Evolutionary conservation across 1,140 invertebrate species (phyloP), one percentile per base, ranked within the genome.

Genomic region (Drosophila auraria): DNA sequence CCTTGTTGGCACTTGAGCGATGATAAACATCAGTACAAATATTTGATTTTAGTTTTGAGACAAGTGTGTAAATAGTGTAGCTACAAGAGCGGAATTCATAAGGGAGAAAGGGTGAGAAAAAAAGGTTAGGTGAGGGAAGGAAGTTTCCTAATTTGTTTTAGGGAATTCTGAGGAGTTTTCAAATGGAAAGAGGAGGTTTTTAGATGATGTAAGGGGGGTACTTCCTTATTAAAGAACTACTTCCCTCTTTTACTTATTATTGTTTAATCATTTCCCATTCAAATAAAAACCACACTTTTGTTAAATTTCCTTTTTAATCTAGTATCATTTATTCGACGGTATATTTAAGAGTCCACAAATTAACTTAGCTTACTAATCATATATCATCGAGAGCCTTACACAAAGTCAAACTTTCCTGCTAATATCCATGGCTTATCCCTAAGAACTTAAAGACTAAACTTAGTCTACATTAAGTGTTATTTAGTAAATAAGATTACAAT

Each of bases 11-110:
- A 87, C 84, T 89, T 51, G 69, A 84, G 81, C 61, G 81, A 89
- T 89, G 84, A 87, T 87, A 87, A 87, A 89, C 84, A 87, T 87
- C 84, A 82, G 72, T 81, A 87, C 84, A 87, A 87, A 87, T 87
- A 87, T 87, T 87, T 87, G 84, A 87, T 84, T 89, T 89, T 84
- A 83, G 86, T 90, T 57, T 75, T 51, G 66, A 78, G 78, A 89
- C 84, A 90, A 87, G 78, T 87, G 81, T 50, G 84, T 75, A 84
- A 84, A 89, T 70, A 87, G 38, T 87, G 77, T 83, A 53, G 64
- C 53, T 53, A 75, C 82, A 78, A 73, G 57, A 60, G 49, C 57
- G 58, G 50, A 66, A 66, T 44, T 36, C 54, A n/a, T 14, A 47
- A 9, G 50, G 38, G 49, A 40, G 68, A 59, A 54, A 56, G 47